phyloP scores from a whole-genome alignment of 2,888 invertebrate genomes.

The Pristionchus exspectatus region DNA sequence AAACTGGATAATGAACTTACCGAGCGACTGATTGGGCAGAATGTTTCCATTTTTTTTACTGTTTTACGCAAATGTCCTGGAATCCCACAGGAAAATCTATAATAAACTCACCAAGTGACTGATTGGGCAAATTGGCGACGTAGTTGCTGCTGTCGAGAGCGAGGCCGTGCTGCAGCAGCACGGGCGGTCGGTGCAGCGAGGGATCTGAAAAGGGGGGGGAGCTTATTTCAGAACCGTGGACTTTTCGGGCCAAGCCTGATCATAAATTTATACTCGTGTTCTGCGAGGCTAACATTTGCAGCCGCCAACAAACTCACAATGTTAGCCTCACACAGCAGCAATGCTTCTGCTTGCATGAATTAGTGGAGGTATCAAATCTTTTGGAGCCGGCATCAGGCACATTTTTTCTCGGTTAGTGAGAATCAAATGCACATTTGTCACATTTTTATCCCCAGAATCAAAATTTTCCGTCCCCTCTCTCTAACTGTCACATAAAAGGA shows the following conservation, averaged over 20 bases:
- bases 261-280: no score
- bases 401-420: no score
- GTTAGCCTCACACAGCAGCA: no score
- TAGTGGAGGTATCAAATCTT: no score
- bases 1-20: not conserved
- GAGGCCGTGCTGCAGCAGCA: conserved; percentile 48
- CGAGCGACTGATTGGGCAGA: not conserved
- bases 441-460: not conserved
- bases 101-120: conserved; percentile 42
- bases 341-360: no score
- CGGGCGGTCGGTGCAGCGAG: not conserved
- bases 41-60: not conserved
- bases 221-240: no score
- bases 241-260: no score
- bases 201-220: conserved; percentile 9
- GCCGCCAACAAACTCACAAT: no score
- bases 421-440: not conserved
- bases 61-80: not conserved
- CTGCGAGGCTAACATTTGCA: no score
- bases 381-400: no score
- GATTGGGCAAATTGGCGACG: conserved; percentile 51
- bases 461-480: not conserved
- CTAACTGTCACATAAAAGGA: not conserved
- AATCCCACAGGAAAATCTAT: not conserved
- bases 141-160: conserved; percentile 41